A percentile compares a stretch with the other conserved stretches of the same genome.
Evolutionary conservation across 2,113 vertebrate genomes (phyloP).

Genomic region (Nothocercus nigrocapillus): DNA sequence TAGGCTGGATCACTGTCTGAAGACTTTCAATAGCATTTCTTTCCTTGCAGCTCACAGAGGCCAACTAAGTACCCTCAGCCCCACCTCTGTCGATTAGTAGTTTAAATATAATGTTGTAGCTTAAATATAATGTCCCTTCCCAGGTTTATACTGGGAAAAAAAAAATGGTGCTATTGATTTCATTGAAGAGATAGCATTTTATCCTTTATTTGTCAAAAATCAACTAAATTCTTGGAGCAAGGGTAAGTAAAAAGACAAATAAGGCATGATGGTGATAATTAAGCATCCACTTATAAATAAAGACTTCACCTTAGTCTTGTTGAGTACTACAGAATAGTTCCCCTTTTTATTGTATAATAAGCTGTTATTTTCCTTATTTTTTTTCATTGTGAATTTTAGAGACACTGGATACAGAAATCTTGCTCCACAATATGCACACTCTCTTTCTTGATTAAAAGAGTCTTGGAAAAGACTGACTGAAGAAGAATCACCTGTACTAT

Average conservation of each 20-base stretch:
- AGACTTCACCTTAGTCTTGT: not conserved
- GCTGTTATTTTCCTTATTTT: not conserved
- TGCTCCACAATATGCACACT: not conserved
- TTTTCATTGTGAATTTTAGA: not conserved
- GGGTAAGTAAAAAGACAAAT: not conserved
- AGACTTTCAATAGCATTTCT: not conserved
- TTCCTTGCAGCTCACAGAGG: not conserved
- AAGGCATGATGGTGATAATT: not conserved
- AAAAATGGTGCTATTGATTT: not conserved
- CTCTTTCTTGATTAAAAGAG: not conserved
- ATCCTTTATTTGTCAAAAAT: not conserved
- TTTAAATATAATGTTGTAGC: not conserved
- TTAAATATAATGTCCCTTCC: not conserved
- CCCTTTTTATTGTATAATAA: not conserved
- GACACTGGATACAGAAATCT: not conserved
- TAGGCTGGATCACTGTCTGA: not conserved
- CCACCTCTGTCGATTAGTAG: not conserved
- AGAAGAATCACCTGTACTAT: not conserved
- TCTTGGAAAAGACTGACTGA: not conserved
- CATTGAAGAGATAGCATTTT: not conserved
- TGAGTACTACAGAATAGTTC: not conserved
- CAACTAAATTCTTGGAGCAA: not conserved
- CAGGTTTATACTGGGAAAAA: not conserved
- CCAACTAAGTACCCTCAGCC: not conserved
- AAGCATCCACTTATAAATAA: not conserved